Conservation (phyloP, 2,797 vertebrate genomes). For the Leptoclinus maculatus region DNA sequence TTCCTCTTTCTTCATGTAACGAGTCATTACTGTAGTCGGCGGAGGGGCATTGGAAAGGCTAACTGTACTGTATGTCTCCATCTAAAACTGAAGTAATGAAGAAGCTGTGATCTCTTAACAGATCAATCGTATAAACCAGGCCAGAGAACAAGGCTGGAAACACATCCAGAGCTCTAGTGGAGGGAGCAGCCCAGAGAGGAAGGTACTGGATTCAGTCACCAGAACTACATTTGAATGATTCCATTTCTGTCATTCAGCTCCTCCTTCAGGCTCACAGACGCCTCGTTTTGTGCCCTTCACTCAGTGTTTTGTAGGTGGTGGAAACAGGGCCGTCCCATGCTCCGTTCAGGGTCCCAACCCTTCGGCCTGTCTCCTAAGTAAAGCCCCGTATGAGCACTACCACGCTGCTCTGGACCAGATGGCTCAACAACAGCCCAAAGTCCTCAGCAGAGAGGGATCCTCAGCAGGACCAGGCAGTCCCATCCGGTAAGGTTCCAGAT, state of each 20-base stretch:
- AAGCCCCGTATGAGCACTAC: slow-evolving; percentile 86
- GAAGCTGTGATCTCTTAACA: slow-evolving; percentile 53
- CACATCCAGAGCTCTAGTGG: slow-evolving; percentile 93
- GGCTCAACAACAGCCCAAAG: slow-evolving; percentile 78
- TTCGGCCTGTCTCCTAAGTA: slow-evolving; percentile 64
- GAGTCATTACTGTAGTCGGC: neutral
- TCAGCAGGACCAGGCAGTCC: slow-evolving; percentile 60
- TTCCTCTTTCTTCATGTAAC: neutral
- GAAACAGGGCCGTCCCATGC: slow-evolving; percentile 77
- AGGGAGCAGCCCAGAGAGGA: slow-evolving; percentile 86
- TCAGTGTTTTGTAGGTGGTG: slow-evolving; percentile 84
- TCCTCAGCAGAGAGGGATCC: slow-evolving; percentile 57
- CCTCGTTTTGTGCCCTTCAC: slow-evolving; percentile 18
- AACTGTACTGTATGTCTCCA: neutral
- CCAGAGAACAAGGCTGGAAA: slow-evolving; percentile 97
- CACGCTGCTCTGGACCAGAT: slow-evolving; percentile 89
- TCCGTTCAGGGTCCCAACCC: slow-evolving; percentile 35
- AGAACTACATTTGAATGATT: neutral
- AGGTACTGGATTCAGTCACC: slow-evolving; percentile 65
- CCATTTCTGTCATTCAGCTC: neutral
- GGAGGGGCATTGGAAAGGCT: neutral
- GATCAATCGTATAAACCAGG: slow-evolving; percentile 95
- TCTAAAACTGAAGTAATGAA: slow-evolving; percentile 1
- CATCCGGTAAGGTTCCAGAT: slow-evolving; percentile 51
- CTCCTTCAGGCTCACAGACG: neutral